These are phyloP conservation scores for Xanthorhoe spadicearia DNA, from an alignment of 2,888 invertebrate genomes.

Conservation along the genomic window DNA sequence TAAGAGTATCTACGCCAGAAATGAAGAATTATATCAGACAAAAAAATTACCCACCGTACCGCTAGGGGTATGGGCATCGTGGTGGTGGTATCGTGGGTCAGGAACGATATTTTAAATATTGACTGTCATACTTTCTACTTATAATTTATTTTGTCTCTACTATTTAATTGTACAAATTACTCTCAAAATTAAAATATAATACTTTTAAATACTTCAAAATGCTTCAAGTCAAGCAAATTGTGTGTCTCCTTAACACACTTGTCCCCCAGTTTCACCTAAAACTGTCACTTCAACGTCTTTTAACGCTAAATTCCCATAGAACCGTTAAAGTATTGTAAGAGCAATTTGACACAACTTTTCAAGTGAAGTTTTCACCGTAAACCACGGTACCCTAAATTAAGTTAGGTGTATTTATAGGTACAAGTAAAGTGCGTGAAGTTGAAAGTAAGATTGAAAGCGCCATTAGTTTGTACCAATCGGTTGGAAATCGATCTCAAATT, in stretches of 20 bases:
- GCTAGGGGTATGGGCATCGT: too few relatives aligned
- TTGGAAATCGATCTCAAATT: conserved; percentile 12
- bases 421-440: conserved; percentile 49
- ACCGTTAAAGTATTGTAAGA: conserved; percentile 19
- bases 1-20: background rate
- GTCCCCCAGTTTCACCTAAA: background rate
- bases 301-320: conserved; percentile 18
- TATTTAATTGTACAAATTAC: too few relatives aligned
- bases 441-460: conserved; percentile 20
- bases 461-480: conserved; percentile 30
- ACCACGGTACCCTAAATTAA: conserved; percentile 52
- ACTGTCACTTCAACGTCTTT: conserved; percentile 1
- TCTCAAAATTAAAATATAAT: too few relatives aligned
- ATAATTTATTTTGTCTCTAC: too few relatives aligned
- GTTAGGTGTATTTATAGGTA: conserved; percentile 59
- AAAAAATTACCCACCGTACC: too few relatives aligned
- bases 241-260: background rate
- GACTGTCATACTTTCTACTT: too few relatives aligned
- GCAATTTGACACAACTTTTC: conserved; percentile 27
- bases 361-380: conserved; percentile 50
- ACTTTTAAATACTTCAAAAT: too few relatives aligned
- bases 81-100: too few relatives aligned
- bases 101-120: too few relatives aligned
- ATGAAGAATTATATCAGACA: too few relatives aligned
- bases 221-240: too few relatives aligned